These are phyloP conservation scores for Todiramphus saurophagus DNA, from an alignment of 2,113 vertebrate genomes.

Conservation along the genomic window DNA sequence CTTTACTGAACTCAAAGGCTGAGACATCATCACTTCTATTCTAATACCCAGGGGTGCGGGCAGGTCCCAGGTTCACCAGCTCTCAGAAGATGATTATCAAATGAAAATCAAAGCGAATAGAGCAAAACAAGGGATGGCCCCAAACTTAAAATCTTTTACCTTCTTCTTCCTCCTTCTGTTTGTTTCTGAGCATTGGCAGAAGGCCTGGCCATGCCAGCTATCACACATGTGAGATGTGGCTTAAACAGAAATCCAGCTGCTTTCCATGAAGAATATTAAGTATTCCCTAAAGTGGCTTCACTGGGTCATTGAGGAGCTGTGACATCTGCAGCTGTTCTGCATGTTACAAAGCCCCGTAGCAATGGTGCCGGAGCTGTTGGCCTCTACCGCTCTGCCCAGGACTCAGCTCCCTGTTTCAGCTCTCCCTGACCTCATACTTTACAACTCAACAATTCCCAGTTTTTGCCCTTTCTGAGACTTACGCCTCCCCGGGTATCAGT, in stretches of 20 bases:
- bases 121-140: background rate
- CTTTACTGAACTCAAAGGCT: background rate
- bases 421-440: background rate
- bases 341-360: background rate
- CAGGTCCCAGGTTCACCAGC: background rate
- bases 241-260: background rate
- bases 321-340: too few species aligned
- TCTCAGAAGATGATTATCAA: background rate
- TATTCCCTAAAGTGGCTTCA: background rate
- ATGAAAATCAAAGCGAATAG: background rate
- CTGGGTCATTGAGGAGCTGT: background rate
- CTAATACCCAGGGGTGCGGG: background rate
- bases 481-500: background rate
- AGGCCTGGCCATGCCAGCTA: background rate
- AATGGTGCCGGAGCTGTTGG: background rate
- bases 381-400: background rate
- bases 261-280: background rate
- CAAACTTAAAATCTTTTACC: background rate
- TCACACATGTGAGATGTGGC: background rate
- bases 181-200: background rate
- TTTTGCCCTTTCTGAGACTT: background rate
- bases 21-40: background rate
- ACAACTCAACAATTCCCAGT: background rate
- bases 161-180: background rate
- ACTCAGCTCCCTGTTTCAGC: background rate